Conservation (phyloP, 2,797 vertebrate species). For the Sparus aurata region DNA sequence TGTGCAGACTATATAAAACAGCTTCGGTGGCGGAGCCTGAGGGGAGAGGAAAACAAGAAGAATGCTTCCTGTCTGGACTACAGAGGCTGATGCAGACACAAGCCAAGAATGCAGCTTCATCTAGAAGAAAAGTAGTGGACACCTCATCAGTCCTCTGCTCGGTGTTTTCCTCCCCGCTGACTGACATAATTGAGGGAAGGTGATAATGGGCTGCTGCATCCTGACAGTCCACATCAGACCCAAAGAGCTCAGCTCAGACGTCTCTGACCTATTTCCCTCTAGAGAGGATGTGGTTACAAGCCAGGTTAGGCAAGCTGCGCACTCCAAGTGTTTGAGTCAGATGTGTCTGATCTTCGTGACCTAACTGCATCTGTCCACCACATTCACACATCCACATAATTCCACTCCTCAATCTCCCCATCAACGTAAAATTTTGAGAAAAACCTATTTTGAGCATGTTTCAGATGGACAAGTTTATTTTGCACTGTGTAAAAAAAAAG, state of each 20-base stretch:
- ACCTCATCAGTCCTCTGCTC: neutral
- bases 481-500: too few relatives aligned
- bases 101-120: neutral
- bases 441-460: too few relatives aligned
- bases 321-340: neutral
- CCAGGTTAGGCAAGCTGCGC: neutral
- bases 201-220: neutral
- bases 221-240: neutral
- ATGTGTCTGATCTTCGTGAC: neutral
- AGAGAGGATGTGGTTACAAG: neutral
- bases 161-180: neutral
- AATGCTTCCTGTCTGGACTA: neutral
- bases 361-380: neutral
- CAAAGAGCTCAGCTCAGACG: neutral
- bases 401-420: too few relatives aligned
- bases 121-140: neutral
- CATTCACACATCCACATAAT: neutral
- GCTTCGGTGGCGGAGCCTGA: neutral
- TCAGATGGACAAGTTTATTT: too few relatives aligned
- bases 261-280: neutral
- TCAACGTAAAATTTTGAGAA: too few relatives aligned
- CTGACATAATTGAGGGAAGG: neutral
- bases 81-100: neutral
- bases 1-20: constrained; percentile 47
- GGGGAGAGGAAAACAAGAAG: neutral